Evolutionary conservation across 2,797 vertebrate species (phyloP).

Genomic region (Sebastes matsubarae): DNA sequence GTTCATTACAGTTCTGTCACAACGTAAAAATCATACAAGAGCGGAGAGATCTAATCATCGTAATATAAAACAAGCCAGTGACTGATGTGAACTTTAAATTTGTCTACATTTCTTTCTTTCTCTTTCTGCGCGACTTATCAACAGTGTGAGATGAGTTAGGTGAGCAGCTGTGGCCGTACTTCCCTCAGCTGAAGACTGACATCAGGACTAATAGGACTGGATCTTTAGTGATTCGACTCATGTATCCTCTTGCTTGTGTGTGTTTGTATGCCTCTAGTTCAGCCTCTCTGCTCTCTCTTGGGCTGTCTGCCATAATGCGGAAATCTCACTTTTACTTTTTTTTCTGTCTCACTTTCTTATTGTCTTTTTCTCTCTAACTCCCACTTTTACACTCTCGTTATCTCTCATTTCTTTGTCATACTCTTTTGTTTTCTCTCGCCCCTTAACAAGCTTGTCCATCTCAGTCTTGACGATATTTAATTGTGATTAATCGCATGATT

Average conservation of each 20-base stretch:
- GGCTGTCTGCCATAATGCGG: slow-evolving; percentile 65
- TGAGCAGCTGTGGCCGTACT: slow-evolving; percentile 17
- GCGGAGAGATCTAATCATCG: not conserved
- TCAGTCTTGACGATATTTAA: too few species aligned
- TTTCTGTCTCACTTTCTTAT: slow-evolving; percentile 3
- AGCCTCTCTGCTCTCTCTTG: slow-evolving; percentile 41
- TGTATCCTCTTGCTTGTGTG: slow-evolving; percentile 10
- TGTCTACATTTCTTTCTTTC: not conserved
- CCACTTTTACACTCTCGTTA: slow-evolving; percentile 8
- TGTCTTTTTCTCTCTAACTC: not conserved
- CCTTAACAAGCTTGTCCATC: not conserved
- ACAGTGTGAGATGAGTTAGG: slow-evolving; percentile 8
- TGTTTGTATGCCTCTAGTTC: slow-evolving; percentile 19
- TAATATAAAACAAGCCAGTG: not conserved
- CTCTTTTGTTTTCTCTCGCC: not conserved
- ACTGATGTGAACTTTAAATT: not conserved
- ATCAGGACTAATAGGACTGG: slow-evolving; percentile 54
- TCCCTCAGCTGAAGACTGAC: slow-evolving; percentile 33
- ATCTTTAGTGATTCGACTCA: slow-evolving; percentile 46
- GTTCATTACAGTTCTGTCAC: not conserved
- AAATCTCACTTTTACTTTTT: slow-evolving; percentile 33
- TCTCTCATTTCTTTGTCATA: not conserved
- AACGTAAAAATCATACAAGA: not conserved
- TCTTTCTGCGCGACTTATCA: slow-evolving; percentile 11
- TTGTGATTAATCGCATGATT: too few species aligned